Evolutionary conservation across 2,888 invertebrate species (phyloP), one percentile per base, ranked within the genome.

Genomic region (Lasioglossum lativentre): DNA sequence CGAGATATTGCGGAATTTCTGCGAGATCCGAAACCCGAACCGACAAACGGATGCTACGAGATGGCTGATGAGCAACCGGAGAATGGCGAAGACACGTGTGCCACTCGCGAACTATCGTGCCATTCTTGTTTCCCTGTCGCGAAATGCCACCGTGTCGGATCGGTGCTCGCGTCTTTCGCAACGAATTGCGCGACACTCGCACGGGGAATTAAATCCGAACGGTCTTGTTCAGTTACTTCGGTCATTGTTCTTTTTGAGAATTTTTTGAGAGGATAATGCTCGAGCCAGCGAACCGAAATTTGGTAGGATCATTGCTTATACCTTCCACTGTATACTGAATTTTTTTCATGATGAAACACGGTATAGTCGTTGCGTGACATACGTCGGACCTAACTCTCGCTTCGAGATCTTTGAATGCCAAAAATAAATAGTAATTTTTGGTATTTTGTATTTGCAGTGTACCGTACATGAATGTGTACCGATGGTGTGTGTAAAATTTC

Each of bases 1-100:
- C n/a, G 52, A 56, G 52, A 56, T 56, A 56, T 56, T 56, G 52
- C 72, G 74, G 77, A 52, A 79, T 79, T 82, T 74, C 80, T 38
- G 52, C 23, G 47, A 34, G 56, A n/a, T 12, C n/a, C 56, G 45
- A 45, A 14, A 45, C 16, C 4, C 45, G n/a, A 56, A n/a, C n/a
- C 56, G 56, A 56, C 56, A 12, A 56, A 56, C 56, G 56, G n/a
- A 56, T n/a, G n/a, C 56, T 10, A n/a, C n/a, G 56, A 56, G 56
- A 56, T 12, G 56, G n/a, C 56, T n/a, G n/a, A 56, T 56, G 56
- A 56, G 56, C 12, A n/a, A n/a, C n/a, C n/a, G 56, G 4, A 56
- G 56, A 56, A 56, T 56, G n/a, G 56, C n/a, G n/a, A 56, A n/a
- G 56, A 12, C 56, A n/a, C n/a, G n/a, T 56, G n/a, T n/a, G n/a